Percentiles rank a stretch among this genome's conserved stretches.
Evolutionary conservation across 92 coral and sea anemone genomes (phyloP).

Genomic region (Blastomussa wellsi): DNA sequence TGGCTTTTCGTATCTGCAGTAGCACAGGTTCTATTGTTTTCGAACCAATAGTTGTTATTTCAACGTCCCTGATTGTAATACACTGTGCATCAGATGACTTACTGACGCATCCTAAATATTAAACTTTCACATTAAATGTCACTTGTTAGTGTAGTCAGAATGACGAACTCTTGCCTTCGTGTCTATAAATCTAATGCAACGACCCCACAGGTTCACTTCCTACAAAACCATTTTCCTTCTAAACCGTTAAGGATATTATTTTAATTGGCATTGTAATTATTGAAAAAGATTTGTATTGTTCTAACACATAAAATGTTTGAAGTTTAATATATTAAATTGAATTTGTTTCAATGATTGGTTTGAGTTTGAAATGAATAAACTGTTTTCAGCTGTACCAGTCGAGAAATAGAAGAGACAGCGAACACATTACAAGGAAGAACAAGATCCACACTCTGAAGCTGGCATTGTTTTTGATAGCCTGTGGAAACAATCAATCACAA

Average conservation of each 20-base stretch:
- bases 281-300: not conserved
- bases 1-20: no score
- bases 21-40: no score
- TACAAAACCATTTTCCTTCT: no score
- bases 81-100: no score
- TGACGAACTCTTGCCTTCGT: not conserved
- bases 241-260: no score
- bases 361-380: not conserved
- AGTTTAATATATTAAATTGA: no score
- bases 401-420: constrained; percentile 90
- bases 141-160: no score
- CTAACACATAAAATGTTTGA: not conserved
- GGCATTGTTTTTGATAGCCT: constrained; percentile 99
- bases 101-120: no score
- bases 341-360: not conserved
- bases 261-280: not conserved
- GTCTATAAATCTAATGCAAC: not conserved
- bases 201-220: not conserved
- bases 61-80: no score
- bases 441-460: constrained; percentile 98
- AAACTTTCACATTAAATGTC: no score
- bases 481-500: not conserved
- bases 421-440: constrained; percentile 97
- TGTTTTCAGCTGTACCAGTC: constrained; percentile 92
- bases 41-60: no score